phyloP scores from a whole-genome alignment of 2,797 vertebrate genomes.

The Phylloscopus collybita region DNA sequence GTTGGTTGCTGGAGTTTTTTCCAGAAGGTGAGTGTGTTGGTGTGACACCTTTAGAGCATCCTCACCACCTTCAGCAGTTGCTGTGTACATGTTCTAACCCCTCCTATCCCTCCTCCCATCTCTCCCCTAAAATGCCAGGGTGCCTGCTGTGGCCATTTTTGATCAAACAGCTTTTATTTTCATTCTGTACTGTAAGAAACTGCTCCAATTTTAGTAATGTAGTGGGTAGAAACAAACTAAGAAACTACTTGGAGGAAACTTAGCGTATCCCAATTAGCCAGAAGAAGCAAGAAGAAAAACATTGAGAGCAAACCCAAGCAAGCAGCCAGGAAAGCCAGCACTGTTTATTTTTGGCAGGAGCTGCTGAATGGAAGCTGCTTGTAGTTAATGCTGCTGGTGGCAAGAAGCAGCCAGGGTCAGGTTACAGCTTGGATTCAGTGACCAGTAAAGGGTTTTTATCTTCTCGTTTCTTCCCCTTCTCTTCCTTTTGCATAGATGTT shows the following conservation, averaged over 20 bases:
- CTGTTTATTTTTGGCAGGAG: conserved; percentile 71
- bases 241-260: conserved; percentile 3
- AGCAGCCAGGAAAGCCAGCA: conserved; percentile 58
- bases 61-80: background rate
- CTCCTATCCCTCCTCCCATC: background rate
- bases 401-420: conserved; percentile 46
- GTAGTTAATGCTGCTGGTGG: conserved; percentile 64
- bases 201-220: background rate
- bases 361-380: conserved; percentile 70
- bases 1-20: background rate
- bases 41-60: background rate
- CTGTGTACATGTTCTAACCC: background rate
- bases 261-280: conserved; percentile 40
- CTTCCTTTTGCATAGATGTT: background rate
- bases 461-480: background rate
- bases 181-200: background rate
- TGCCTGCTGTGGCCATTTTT: background rate
- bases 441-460: conserved; percentile 13
- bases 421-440: conserved; percentile 59
- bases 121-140: background rate
- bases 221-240: conserved; percentile 5
- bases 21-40: background rate
- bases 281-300: conserved; percentile 49
- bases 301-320: conserved; percentile 12
- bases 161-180: conserved; percentile 25